Evolutionary conservation across 1,140 invertebrate genomes (phyloP).

Genomic region (Papilio glaucus): DNA sequence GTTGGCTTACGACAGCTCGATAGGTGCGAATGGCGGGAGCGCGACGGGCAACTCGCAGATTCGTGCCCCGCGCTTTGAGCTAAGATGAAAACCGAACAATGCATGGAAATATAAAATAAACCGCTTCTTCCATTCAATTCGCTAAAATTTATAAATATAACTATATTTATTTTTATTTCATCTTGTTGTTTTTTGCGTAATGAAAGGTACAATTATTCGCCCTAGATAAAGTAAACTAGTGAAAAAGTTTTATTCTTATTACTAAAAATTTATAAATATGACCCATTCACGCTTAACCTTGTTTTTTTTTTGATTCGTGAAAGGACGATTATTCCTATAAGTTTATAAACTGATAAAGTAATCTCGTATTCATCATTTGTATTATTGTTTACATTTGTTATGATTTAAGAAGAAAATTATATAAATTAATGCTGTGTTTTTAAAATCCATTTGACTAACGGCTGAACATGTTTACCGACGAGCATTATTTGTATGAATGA

Average conservation of each 20-base stretch:
- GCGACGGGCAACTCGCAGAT: neutral
- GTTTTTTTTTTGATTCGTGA: neutral
- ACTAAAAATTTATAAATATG: neutral
- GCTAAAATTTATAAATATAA: neutral
- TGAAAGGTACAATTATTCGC: neutral
- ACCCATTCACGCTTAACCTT: neutral
- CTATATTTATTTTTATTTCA: neutral
- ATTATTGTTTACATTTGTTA: conserved; percentile 11
- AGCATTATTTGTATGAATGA: neutral
- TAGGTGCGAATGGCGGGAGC: conserved; percentile 58
- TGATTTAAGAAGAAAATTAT: conserved; percentile 13
- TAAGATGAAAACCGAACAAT: conserved; percentile 35
- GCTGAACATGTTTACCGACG: neutral
- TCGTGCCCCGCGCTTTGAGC: conserved; percentile 17
- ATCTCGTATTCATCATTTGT: neutral
- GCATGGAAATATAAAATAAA: conserved; percentile 18
- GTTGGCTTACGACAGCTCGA: conserved; percentile 62
- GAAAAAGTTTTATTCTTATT: neutral
- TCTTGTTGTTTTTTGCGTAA: neutral
- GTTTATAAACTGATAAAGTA: conserved; percentile 7
- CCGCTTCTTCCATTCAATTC: conserved; percentile 10
- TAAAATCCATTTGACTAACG: neutral
- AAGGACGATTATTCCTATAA: conserved; percentile 5
- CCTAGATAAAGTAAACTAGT: neutral
- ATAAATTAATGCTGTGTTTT: neutral